Conservation (phyloP, 2,113 vertebrate species). For the Eolophus roseicapilla region DNA sequence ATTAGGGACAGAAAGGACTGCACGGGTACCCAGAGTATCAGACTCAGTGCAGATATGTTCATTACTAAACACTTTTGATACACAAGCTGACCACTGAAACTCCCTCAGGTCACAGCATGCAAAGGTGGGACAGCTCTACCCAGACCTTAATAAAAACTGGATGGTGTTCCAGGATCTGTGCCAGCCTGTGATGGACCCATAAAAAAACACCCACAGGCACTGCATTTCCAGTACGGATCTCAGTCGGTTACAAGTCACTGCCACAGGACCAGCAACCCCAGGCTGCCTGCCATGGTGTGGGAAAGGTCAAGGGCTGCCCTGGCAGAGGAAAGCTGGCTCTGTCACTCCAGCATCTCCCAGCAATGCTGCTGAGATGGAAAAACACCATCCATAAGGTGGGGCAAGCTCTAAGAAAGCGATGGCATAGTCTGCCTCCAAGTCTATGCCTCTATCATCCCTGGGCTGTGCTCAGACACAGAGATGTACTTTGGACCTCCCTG, state of each 20-base stretch:
- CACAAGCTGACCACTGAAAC: neutral
- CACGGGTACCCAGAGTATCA: neutral
- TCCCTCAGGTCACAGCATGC: neutral
- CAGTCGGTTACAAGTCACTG: neutral
- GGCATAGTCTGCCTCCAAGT: neutral
- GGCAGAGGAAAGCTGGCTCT: neutral
- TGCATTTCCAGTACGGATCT: neutral
- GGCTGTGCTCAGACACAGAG: neutral
- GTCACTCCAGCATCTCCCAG: neutral
- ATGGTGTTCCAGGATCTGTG: neutral
- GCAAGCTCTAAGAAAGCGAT: neutral
- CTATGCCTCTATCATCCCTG: neutral
- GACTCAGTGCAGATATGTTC: neutral
- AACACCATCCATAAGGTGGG: fast-evolving
- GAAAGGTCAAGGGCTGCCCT: neutral
- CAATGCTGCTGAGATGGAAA: neutral
- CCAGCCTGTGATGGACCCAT: neutral
- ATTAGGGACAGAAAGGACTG: neutral
- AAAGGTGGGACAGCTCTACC: neutral
- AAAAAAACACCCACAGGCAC: neutral
- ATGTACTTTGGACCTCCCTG: neutral
- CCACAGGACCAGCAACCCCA: fast-evolving
- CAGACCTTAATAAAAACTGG: neutral
- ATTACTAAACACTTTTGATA: neutral
- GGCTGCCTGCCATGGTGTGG: neutral